Base-by-base conservation (phyloP, 1,140 invertebrate genomes). In the Diprion similis region DNA sequence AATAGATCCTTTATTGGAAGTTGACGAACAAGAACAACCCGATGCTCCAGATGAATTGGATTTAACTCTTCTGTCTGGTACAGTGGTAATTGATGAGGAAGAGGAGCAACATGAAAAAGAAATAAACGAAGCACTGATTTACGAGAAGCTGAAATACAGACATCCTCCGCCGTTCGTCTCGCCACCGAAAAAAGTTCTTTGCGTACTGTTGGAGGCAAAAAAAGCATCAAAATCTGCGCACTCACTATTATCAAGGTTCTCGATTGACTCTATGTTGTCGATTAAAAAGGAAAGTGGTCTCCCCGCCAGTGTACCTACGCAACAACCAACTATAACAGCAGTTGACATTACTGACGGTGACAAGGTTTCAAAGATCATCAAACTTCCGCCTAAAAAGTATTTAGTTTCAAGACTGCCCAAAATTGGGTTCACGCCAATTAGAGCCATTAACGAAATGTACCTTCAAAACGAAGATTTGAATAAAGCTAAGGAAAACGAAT, bases 241-340 rank as follows among this genome's bases (percentile, higher is more conserved):
- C 13, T 88, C 86, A 11, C 76, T 88, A 10, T 71, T 88, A 13
- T 88, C 87, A 7, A 79, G 86, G 76, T 88, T 87, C 75, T 87
- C 87, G 0, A 79, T 87, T 1, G 83, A 88, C 51, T 88, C 86
- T 0, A 84, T 76, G 70, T 70, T 88, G 8, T 79, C 84, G 24
- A 73, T 83, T 0, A 84, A 87, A 77, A 72, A 83, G 74, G 72
- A 75, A 74, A 51, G 45, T 37, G 77, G 79, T 19, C 68, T 85
- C 1, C 17, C 73, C 7, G 1, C 19, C n/a, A 15, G 17, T 15
- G 17, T 15, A 48, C 69, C 69, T 37, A 46, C 8, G 46, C 10
- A 13, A 66, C 10, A 69, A 45, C 7, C 3, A 45, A n/a, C 45
- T 11, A 67, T 18, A 51, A 45, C 37, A 68, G 66, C 37, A 13